Evolutionary conservation across 1,140 invertebrate genomes (phyloP), one percentile per base, ranked within the genome.

Genomic region (Pseudobourletiella spinata): DNA sequence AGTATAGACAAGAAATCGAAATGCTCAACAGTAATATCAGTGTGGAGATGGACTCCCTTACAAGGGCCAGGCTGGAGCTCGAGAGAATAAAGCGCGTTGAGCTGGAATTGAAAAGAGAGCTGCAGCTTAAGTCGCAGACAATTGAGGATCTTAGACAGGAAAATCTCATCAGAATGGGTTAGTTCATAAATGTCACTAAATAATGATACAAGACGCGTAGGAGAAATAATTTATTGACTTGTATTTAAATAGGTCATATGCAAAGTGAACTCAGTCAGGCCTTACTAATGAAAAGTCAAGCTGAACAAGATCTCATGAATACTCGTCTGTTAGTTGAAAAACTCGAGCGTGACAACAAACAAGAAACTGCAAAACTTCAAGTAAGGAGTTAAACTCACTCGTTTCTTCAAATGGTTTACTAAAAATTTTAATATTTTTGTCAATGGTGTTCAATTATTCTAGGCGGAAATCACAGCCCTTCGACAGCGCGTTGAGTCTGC

Each of bases 81-180:
- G 88, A 90, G 60, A 84, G 86, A 43, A 85, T 87, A 64, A 80
- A 83, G 54, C 79, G 87, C 20, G 82, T 86, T 66, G 85, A 88
- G 71, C 77, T 78, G 6, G 86, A 91, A 62, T 70, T 88, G 3
- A 82, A 85, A 69, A 77, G 86, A 25, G 86, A 89, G 65, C 69
- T 88, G 16, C 79, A 81, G 3, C 84, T 86, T 74, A 87, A 86
- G 64, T 83, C 82, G 63, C 75, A 80, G 0, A 80, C 83, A 44
- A 82, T 89, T 26, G 87, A 89, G 46, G 86, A 88, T 70, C 72
- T 89, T 1, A 85, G 86, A 65, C 86, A 86, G 75, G 87, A 89
- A 68, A 73, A 88, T 51, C 84, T 85, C 60, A 82, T 80, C 55
- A 89, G 88, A 77, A 84, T 81, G 57, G 78, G 84, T 86, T n/a